phyloP scores from a whole-genome alignment of 2,888 invertebrate species.

The Scaptomyza caliginosa region DNA sequence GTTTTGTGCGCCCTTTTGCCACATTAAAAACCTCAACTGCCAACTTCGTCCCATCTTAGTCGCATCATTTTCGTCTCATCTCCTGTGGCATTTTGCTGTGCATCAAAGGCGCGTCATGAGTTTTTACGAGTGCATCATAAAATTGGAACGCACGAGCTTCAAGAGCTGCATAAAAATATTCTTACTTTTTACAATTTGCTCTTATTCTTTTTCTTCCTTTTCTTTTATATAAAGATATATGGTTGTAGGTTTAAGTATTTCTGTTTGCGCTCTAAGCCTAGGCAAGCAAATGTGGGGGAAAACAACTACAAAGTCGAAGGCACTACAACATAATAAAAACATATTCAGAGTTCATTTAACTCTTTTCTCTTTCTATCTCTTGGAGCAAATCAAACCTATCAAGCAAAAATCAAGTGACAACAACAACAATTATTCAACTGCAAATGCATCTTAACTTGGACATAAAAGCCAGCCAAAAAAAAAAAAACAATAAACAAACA shows the following conservation, averaged over 20 bases:
- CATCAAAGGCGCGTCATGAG: slow-evolving; percentile 68
- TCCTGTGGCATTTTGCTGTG: slow-evolving; percentile 52
- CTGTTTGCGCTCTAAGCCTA: slow-evolving; percentile 49
- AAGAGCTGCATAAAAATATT: slow-evolving; percentile 54
- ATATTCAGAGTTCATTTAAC: slow-evolving; percentile 60
- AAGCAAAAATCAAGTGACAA: slow-evolving; percentile 26
- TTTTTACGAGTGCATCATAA: slow-evolving; percentile 74
- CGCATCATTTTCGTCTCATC: slow-evolving; percentile 49
- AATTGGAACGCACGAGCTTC: slow-evolving; percentile 59
- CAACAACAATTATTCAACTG: slow-evolving; percentile 72
- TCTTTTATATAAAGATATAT: slow-evolving; percentile 16
- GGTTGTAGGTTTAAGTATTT: slow-evolving; percentile 36
- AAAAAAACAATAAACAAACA: no score
- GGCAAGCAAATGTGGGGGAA: slow-evolving; percentile 24
- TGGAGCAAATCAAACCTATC: slow-evolving; percentile 63
- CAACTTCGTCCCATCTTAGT: slow-evolving; percentile 15
- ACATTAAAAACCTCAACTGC: slow-evolving; percentile 65
- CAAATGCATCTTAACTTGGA: slow-evolving; percentile 46
- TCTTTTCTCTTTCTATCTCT: slow-evolving; percentile 10
- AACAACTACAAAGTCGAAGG: slow-evolving; percentile 66
- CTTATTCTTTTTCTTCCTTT: slow-evolving; percentile 30
- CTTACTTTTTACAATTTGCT: no score
- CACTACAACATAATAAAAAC: slow-evolving; percentile 53
- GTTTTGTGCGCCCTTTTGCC: slow-evolving; percentile 64
- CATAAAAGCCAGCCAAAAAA: slow-evolving; percentile 72